phyloP scores from a whole-genome alignment of 2,797 vertebrate genomes.

The Darevskia nairensis region DNA sequence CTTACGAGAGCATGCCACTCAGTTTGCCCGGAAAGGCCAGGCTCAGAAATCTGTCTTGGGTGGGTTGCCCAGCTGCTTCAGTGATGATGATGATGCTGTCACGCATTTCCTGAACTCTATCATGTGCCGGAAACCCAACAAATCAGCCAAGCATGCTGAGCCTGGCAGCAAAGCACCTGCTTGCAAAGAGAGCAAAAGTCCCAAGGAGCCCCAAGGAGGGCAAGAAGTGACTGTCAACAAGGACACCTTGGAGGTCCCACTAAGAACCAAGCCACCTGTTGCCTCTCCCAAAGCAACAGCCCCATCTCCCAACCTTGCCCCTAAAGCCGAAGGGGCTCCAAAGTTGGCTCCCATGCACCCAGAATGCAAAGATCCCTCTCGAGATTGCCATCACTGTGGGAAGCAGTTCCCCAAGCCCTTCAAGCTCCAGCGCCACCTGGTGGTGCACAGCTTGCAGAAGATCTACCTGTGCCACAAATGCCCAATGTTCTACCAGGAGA shows the following conservation, averaged over 20 bases:
- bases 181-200: conserved; percentile 74
- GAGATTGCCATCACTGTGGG: conserved; percentile 98
- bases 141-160: conserved; percentile 74
- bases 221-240: conserved; percentile 73
- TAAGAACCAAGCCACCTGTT: conserved; percentile 59
- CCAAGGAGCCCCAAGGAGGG: conserved; percentile 46
- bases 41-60: conserved; percentile 85
- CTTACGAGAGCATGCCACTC: conserved; percentile 92
- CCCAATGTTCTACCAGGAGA: conserved; percentile 91
- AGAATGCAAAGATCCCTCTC: conserved; percentile 96
- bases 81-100: conserved; percentile 84
- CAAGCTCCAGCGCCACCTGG: conserved; percentile 96
- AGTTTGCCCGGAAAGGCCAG: conserved; percentile 93
- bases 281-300: conserved; percentile 56
- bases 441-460: conserved; percentile 96
- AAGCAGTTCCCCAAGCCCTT: conserved; percentile 99
- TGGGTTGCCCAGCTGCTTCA: conserved; percentile 83
- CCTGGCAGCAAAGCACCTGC: conserved; percentile 56
- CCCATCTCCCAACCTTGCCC: conserved; percentile 74
- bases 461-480: conserved; percentile 95
- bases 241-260: conserved; percentile 66
- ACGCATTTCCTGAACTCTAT: conserved; percentile 90
- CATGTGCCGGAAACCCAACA: conserved; percentile 84
- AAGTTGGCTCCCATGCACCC: conserved; percentile 88
- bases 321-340: conserved; percentile 79